phyloP scores from a whole-genome alignment of 2,113 vertebrate genomes.

The Macroglossus sobrinus region DNA sequence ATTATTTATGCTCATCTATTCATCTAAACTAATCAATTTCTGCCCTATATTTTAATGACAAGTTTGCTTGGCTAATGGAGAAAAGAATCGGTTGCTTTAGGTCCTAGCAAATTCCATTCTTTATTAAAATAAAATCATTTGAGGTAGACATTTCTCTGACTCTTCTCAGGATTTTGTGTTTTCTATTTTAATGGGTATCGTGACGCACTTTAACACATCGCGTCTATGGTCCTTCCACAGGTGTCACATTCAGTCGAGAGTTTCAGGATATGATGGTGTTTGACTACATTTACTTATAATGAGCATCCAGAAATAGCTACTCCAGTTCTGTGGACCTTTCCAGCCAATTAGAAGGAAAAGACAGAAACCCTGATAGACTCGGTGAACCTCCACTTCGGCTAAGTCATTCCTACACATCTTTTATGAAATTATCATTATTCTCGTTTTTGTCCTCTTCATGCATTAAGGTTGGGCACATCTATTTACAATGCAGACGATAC shows the following conservation, averaged over 20 bases:
- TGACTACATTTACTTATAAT: slow-evolving; percentile 47
- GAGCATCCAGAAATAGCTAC: slow-evolving; percentile 52
- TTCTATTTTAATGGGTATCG: slow-evolving; percentile 42
- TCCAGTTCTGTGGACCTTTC: not conserved
- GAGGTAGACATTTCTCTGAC: not conserved
- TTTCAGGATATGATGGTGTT: not conserved
- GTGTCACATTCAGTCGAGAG: not conserved
- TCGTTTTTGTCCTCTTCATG: not conserved
- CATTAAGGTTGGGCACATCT: not conserved
- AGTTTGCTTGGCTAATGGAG: slow-evolving; percentile 27
- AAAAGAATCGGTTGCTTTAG: slow-evolving; percentile 62
- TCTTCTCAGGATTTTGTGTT: not conserved
- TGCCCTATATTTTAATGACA: slow-evolving; percentile 21
- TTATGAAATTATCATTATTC: not conserved
- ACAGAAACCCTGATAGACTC: not conserved
- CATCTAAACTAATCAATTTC: slow-evolving; percentile 46
- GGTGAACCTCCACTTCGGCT: not conserved
- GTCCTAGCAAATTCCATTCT: slow-evolving; percentile 41
- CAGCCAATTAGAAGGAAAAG: slow-evolving; percentile 55
- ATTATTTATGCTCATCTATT: slow-evolving; percentile 30
- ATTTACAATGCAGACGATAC: not conserved
- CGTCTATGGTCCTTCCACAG: not conserved
- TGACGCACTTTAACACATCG: not conserved
- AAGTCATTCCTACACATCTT: not conserved
- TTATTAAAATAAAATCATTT: slow-evolving; percentile 67